Percentiles rank a stretch among this genome's conserved stretches.
Evolutionary conservation across 2,113 vertebrate genomes (phyloP).

Genomic region (Pao palembangensis): DNA sequence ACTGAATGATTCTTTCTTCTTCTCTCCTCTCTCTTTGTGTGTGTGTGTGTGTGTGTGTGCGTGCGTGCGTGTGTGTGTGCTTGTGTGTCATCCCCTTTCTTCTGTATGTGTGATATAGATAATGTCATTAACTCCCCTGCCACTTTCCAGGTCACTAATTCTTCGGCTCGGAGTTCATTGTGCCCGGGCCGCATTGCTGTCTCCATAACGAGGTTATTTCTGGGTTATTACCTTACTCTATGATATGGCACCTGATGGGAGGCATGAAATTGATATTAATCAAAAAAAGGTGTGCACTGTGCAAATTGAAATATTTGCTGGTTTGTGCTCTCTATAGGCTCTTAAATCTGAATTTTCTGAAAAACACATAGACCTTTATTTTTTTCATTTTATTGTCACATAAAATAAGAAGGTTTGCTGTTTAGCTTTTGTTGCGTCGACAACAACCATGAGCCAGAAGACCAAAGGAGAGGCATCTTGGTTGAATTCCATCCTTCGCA

Average conservation of each 20-base stretch:
- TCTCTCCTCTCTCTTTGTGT: conserved; percentile 33
- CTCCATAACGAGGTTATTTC: conserved; percentile 99
- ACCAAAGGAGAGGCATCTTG: background rate
- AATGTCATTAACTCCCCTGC: conserved; percentile 89
- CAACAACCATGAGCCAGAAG: background rate
- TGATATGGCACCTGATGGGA: conserved; percentile 94
- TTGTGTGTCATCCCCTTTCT: too few relatives aligned
- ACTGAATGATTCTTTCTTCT: background rate
- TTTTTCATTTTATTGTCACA: background rate
- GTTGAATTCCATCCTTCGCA: background rate
- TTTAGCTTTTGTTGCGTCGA: too few relatives aligned
- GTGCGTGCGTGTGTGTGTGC: too few relatives aligned
- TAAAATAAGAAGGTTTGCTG: too few relatives aligned
- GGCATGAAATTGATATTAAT: conserved; percentile 96
- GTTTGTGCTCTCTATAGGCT: conserved; percentile 51
- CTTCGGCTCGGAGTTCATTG: conserved; percentile 98
- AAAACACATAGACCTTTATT: background rate
- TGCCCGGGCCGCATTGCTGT: conserved; percentile 95
- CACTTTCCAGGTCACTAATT: conserved; percentile 99
- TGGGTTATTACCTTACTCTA: conserved; percentile 98
- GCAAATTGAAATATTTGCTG: conserved; percentile 79
- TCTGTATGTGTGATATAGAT: conserved; percentile 61
- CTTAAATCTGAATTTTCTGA: conserved; percentile 46
- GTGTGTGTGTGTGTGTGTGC: conserved; percentile 24
- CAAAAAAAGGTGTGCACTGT: conserved; percentile 85